Percentiles rank a stretch among this genome's conserved stretches.
phyloP scores from a whole-genome alignment of 2,797 vertebrate species.

The Dallia pectoralis region DNA sequence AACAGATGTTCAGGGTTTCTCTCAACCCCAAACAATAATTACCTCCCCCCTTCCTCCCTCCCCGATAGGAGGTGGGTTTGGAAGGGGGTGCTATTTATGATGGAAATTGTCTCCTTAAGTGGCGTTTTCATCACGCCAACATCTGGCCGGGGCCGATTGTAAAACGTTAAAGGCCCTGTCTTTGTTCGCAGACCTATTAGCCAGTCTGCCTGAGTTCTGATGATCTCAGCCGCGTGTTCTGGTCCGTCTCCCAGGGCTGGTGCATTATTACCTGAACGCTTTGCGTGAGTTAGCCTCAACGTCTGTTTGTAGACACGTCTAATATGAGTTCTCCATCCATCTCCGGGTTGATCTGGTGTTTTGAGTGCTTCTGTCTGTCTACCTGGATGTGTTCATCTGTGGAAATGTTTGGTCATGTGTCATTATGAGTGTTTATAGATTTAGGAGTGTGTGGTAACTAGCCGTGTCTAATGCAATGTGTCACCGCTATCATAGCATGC shows the following conservation, averaged over 20 bases:
- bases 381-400: background rate
- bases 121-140: conserved; percentile 28
- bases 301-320: too few species aligned
- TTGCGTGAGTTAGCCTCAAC: background rate
- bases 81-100: conserved; percentile 33
- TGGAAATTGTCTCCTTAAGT: conserved; percentile 38
- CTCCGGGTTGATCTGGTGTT: background rate
- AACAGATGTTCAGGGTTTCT: conserved; percentile 42
- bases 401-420: background rate
- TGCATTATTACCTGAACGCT: background rate
- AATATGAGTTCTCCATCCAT: too few species aligned
- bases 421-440: too few species aligned
- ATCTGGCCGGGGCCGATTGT: conserved; percentile 46
- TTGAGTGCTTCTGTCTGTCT: background rate
- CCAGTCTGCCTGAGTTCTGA: conserved; percentile 6
- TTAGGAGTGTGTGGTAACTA: too few species aligned
- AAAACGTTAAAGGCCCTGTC: conserved; percentile 26
- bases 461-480: too few species aligned
- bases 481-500: too few species aligned
- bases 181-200: background rate
- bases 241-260: background rate
- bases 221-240: background rate
- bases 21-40: conserved; percentile 15
- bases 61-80: conserved; percentile 12
- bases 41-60: background rate